Base-by-base conservation (phyloP, 2,113 vertebrate genomes). In the Odocoileus hemionus region DNA sequence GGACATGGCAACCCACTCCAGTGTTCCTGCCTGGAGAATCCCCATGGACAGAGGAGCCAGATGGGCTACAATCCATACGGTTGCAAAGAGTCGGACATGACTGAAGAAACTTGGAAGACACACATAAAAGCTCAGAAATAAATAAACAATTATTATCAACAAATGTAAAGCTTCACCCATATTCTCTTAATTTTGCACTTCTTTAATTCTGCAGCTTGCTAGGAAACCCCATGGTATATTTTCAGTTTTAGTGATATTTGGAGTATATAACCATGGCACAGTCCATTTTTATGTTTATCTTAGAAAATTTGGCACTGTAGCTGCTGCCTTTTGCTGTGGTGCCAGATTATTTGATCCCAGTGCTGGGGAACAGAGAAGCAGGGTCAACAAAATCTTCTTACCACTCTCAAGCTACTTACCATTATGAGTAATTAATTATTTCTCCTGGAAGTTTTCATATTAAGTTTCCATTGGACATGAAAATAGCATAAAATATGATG, bases 351-450 rank as follows among this genome's bases (percentile, higher is more conserved):
- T 94, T 92, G 57, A 87, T 70, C 43, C 39, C 43, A 82, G 14
- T 47, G 19, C 28, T 82, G 10, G 7, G 47, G 17, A 85, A 90
- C 3, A 92, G 9, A 67, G 21, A 23, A 79, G 1, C 1, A 6
- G 84, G 52, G 76, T 92, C 64, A 76, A 7, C 60, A 85, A 83
- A 85, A 25, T 82, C 4, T 78, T 50, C 21, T 60, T 25, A 74
- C 7, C 1, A 39, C 16, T 76, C 25, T 85, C 19, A 70, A 95
- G 25, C 45, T 89, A 83, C 54, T 83, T 54, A 86, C 16, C 36
- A 79, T 86, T 91, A 84, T 89, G 25, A 97, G 52, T 47, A 97
- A 92, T 92, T 94, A 76, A 97, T 90, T 95, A 93, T 21, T 3
- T 47, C 36, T 86, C n/a, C 58, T 67, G 58, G 9, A 54, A 57